phyloP scores from a whole-genome alignment of 2,113 vertebrate species.

The Eulacestoma nigropectus region DNA sequence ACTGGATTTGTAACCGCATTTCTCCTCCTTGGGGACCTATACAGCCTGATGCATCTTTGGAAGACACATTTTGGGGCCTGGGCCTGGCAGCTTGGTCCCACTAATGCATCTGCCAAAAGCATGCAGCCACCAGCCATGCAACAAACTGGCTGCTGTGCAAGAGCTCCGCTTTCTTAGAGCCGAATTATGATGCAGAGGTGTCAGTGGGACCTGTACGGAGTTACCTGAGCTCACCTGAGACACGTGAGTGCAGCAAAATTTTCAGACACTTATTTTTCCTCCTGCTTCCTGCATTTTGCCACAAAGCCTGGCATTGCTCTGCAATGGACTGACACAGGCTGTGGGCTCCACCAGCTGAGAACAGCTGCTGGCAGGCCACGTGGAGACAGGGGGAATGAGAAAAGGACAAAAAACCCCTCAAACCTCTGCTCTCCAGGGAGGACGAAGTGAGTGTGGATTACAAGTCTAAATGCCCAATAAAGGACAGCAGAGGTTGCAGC shows the following conservation, averaged over 20 bases:
- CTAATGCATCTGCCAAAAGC: neutral
- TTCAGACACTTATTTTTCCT: neutral
- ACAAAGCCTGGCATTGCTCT: neutral
- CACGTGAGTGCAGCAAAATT: accelerated
- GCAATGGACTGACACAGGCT: accelerated
- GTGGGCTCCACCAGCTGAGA: neutral
- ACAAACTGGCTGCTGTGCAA: neutral
- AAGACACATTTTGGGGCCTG: neutral
- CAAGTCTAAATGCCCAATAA: neutral
- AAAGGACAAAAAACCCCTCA: neutral
- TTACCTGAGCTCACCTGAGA: neutral
- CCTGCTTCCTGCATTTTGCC: neutral
- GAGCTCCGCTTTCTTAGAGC: neutral
- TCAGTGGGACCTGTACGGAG: accelerated
- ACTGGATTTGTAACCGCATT: accelerated
- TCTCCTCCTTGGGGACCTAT: neutral
- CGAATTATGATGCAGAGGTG: neutral
- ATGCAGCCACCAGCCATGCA: neutral
- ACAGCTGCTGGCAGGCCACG: neutral
- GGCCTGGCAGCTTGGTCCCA: neutral
- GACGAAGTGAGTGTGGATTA: neutral
- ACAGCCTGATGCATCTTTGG: neutral
- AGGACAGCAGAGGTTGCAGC: neutral
- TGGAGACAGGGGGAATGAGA: neutral
- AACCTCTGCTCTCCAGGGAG: neutral